Evolutionary conservation across 2,888 invertebrate species (phyloP).

Genomic region (Luperina nickerlii): DNA sequence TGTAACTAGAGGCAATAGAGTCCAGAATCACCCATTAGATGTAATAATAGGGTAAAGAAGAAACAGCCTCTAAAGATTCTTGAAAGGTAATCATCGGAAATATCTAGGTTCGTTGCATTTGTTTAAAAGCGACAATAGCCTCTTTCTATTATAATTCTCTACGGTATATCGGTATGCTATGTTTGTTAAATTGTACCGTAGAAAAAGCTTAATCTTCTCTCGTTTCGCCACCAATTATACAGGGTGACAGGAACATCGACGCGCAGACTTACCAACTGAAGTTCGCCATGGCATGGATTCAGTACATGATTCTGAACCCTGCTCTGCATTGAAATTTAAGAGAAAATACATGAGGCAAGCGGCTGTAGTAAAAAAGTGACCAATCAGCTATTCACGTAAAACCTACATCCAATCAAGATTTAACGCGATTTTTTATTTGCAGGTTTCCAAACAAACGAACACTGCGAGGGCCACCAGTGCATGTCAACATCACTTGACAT

Average conservation of each 20-base stretch:
- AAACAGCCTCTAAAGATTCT: not conserved
- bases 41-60: not conserved
- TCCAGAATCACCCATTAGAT: not conserved
- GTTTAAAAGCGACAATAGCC: not conserved
- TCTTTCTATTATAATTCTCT: not conserved
- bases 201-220: not conserved
- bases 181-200: not conserved
- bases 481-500: conserved; percentile 41
- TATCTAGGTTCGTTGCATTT: not conserved
- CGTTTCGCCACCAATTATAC: too few species aligned
- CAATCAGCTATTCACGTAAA: not conserved
- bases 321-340: too few species aligned
- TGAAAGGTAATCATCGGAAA: not conserved
- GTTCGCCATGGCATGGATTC: too few species aligned
- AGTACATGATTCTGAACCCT: too few species aligned
- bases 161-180: too few species aligned
- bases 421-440: conserved; percentile 18
- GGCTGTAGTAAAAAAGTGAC: not conserved
- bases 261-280: too few species aligned
- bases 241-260: too few species aligned
- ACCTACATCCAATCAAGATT: not conserved
- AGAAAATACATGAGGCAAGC: not conserved
- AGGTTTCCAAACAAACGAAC: conserved; percentile 79
- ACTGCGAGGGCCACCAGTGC: conserved; percentile 79
- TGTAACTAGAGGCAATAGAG: not conserved